phyloP scores from a whole-genome alignment of 2,113 vertebrate species.

The Phyllopteryx taeniolatus region DNA sequence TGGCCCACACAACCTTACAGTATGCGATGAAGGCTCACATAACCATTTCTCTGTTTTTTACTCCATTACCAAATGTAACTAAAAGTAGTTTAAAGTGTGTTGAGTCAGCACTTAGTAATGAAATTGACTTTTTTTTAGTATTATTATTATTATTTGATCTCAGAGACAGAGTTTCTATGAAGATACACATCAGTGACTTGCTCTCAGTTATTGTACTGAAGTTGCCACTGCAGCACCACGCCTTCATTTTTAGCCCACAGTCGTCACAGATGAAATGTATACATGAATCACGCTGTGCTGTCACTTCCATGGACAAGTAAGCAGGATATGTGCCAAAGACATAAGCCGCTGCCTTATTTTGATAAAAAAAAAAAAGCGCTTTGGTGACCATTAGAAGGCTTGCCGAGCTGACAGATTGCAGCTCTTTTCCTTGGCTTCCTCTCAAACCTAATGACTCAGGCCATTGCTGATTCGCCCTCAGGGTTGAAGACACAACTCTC shows the following conservation, averaged over 20 bases:
- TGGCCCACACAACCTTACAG: neutral
- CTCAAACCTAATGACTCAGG: slow-evolving; percentile 44
- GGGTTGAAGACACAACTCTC: slow-evolving; percentile 42
- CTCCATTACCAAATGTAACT: neutral
- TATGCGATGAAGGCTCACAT: neutral
- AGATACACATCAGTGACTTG: slow-evolving; percentile 27
- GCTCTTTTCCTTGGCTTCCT: slow-evolving; percentile 33
- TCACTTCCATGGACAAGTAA: slow-evolving; percentile 50
- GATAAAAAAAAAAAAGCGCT: slow-evolving; percentile 16
- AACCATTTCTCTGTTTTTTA: neutral
- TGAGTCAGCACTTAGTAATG: slow-evolving; percentile 6
- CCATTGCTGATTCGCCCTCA: slow-evolving; percentile 38
- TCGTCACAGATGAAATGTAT: slow-evolving; percentile 11
- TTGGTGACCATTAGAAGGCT: slow-evolving; percentile 25
- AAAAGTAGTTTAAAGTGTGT: neutral
- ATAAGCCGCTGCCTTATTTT: slow-evolving; percentile 31
- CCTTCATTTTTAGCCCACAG: slow-evolving; percentile 16
- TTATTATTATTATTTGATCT: neutral
- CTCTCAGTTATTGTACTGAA: slow-evolving; percentile 15
- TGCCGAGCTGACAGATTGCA: slow-evolving; percentile 39
- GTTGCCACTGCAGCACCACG: slow-evolving; percentile 8
- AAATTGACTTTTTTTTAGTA: neutral
- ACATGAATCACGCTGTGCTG: slow-evolving; percentile 21
- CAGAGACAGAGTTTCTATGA: slow-evolving; percentile 22
- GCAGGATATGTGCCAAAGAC: slow-evolving; percentile 44